Evolutionary conservation across 2,888 invertebrate species (phyloP), one percentile per base, ranked within the genome.

Genomic region (Xestia ashworthii): DNA sequence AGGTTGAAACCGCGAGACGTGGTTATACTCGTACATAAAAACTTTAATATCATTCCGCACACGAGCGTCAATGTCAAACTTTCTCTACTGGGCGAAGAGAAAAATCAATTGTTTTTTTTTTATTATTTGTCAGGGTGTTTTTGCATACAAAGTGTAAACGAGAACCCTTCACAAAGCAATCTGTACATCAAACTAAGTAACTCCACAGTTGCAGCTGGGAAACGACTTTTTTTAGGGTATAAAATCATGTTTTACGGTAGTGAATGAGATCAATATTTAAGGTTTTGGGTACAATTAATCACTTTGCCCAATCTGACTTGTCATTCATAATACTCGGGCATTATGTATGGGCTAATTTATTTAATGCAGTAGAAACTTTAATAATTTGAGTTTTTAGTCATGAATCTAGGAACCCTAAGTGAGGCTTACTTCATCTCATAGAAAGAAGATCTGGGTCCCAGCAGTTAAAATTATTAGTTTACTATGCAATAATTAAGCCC

Each of bases 41-140:
- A 75, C 22, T 76, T 60, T 75, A 67, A 76, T 76, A 19, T 25
- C 50, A 14, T 25, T 32, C 53, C 62, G 25, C n/a, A n/a, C 44
- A 22, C 41, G 38, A 66, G 6, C 25, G 67, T 53, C n/a, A 53
- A 73, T 53, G 19, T 25, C 19, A 48, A 50, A 60, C 25, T 73
- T 60, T 25, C 14, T 48, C 41, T 14, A 9, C 38, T 41, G 41
- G 48, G 58, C 38, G 38, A 55, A 25, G 58, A 25, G 14, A 25
- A 53, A n/a, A 38, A 60, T 14, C 1, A 25, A 58, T n/a, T 12
- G 0, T 38, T 62, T 32, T 71, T n/a, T 22, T 12, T 14, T 9
- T 32, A 53, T 5, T 66, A 4, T 25, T 32, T 32, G 32, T 2
- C 1, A 32, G 32, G 5, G 14, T 14, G 22, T 11, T 46, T 32